A percentile compares a stretch with the other conserved stretches of the same genome.
phyloP scores from a whole-genome alignment of 2,113 vertebrate species.

The Eleginops maclovinus region DNA sequence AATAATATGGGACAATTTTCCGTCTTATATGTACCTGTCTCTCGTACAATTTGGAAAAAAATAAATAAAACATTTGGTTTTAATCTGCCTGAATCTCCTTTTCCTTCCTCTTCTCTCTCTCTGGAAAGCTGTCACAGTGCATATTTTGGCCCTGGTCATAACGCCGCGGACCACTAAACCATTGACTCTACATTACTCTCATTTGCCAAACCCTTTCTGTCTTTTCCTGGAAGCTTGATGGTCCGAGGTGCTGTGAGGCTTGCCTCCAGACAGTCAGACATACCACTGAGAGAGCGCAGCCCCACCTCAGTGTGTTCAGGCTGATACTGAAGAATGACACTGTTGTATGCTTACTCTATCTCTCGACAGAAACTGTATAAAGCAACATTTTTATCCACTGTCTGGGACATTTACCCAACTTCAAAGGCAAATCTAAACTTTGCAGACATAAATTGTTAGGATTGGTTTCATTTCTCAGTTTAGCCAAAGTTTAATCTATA shows the following conservation, averaged over 20 bases:
- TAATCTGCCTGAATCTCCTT: conserved; percentile 53
- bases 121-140: conserved; percentile 61
- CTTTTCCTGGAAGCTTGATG: conserved; percentile 63
- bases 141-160: conserved; percentile 66
- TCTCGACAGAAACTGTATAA: conserved; percentile 4
- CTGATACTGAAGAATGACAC: conserved; percentile 23
- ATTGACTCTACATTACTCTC: conserved; percentile 49
- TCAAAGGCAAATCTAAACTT: conserved; percentile 27
- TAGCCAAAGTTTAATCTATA: conserved; percentile 34
- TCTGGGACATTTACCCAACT: conserved; percentile 17
- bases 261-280: conserved; percentile 56
- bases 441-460: conserved; percentile 14
- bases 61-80: conserved; percentile 69
- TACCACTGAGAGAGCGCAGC: conserved; percentile 33
- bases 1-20: not conserved
- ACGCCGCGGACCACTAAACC: conserved; percentile 64
- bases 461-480: conserved; percentile 16
- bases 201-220: conserved; percentile 58
- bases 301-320: conserved; percentile 39
- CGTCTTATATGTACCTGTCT: conserved; percentile 15
- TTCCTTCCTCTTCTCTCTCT: conserved; percentile 39
- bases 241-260: conserved; percentile 38
- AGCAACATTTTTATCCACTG: not conserved
- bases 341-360: not conserved
- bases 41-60: not conserved